A percentile compares a stretch with the other conserved stretches of the same genome.
Conservation (phyloP, 1,140 invertebrate genomes). For the Tribolium madens region DNA sequence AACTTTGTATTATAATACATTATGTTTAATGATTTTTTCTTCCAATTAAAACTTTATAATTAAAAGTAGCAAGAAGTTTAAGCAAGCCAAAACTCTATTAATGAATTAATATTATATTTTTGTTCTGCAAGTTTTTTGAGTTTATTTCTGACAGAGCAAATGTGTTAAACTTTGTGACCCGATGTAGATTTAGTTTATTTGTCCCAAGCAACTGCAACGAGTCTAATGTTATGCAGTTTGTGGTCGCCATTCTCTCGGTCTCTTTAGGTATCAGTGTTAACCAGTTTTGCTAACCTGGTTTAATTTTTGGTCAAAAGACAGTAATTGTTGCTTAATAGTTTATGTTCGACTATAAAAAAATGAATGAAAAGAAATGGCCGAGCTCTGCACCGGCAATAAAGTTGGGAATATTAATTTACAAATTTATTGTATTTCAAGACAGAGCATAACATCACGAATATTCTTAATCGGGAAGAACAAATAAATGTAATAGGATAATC, state of each 20-base stretch:
- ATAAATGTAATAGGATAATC: slow-evolving; percentile 33
- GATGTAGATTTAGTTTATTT: background rate
- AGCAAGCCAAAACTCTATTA: background rate
- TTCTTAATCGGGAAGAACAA: slow-evolving; percentile 18
- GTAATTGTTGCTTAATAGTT: background rate
- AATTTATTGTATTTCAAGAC: slow-evolving; percentile 19
- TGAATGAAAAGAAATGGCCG: too few species aligned
- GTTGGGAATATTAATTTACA: slow-evolving; percentile 16
- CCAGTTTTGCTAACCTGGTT: background rate
- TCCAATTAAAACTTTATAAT: background rate
- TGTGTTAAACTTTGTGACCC: background rate
- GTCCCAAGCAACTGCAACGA: background rate
- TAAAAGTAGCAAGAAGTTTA: background rate
- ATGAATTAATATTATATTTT: background rate
- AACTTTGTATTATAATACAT: background rate
- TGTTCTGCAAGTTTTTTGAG: background rate
- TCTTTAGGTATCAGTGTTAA: background rate
- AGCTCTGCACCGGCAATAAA: background rate
- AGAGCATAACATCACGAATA: slow-evolving; percentile 12
- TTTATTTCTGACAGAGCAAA: background rate
- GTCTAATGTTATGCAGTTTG: slow-evolving; percentile 29
- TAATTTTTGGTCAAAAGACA: background rate
- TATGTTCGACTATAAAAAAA: too few species aligned
- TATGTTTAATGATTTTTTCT: background rate
- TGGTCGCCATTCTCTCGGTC: background rate